Evolutionary conservation across 2,797 vertebrate genomes (phyloP).

Genomic region (Esox masquinongy): DNA sequence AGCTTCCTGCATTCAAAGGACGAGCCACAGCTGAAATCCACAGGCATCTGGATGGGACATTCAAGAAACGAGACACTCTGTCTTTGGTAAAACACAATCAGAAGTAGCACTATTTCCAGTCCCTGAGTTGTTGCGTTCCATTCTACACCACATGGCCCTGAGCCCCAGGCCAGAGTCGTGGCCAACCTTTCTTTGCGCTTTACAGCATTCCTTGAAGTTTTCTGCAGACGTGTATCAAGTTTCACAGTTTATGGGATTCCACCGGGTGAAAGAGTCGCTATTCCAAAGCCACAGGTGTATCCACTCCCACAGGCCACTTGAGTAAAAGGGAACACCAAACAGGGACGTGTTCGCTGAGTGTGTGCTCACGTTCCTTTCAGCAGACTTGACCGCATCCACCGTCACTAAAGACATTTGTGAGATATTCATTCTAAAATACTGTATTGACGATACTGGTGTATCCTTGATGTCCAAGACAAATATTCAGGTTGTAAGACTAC

Average conservation of each 20-base stretch:
- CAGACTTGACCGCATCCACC: neutral
- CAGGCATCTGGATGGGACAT: slow-evolving; percentile 13
- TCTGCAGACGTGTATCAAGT: slow-evolving; percentile 49
- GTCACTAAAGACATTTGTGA: neutral
- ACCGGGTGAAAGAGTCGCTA: slow-evolving; percentile 41
- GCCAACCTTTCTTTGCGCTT: slow-evolving; percentile 36
- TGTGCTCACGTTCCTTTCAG: neutral
- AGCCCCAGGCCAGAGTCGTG: slow-evolving; percentile 46
- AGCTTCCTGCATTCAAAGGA: slow-evolving; percentile 34
- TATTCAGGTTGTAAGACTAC: neutral
- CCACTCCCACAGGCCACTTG: slow-evolving; percentile 40
- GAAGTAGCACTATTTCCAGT: slow-evolving; percentile 32
- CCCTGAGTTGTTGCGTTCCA: slow-evolving; percentile 29
- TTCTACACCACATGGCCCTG: slow-evolving; percentile 21
- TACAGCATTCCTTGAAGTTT: slow-evolving; percentile 64
- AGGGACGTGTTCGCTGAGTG: neutral
- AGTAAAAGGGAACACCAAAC: slow-evolving; percentile 42
- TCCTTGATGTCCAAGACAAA: neutral
- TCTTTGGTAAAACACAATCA: slow-evolving; percentile 41
- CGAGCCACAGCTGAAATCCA: slow-evolving; percentile 22
- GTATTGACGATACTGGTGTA: neutral
- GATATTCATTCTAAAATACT: neutral
- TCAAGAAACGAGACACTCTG: slow-evolving; percentile 39
- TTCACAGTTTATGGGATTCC: slow-evolving; percentile 62
- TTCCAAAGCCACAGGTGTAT: slow-evolving; percentile 63